These are phyloP conservation scores for Zoanthus sansibaricus DNA, from an alignment of 92 coral and sea anemone species.

Conservation along the genomic window DNA sequence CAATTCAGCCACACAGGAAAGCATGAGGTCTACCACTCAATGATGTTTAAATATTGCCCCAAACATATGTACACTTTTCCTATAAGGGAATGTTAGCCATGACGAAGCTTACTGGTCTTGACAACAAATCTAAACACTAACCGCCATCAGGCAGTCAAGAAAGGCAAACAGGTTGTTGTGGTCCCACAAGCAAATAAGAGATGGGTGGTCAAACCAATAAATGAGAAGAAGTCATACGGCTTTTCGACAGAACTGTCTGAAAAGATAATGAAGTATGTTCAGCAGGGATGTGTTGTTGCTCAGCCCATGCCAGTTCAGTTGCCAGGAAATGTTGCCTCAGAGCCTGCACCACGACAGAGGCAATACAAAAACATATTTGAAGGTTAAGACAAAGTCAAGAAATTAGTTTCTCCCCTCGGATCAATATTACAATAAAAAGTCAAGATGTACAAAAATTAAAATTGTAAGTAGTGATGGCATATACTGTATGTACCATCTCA, in stretches of 20 bases:
- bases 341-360: background rate
- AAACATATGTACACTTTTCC: background rate
- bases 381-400: too few relatives aligned
- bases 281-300: too few relatives aligned
- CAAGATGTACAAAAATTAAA: too few relatives aligned
- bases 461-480: background rate
- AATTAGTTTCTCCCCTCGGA: too few relatives aligned
- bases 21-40: background rate
- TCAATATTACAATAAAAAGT: too few relatives aligned
- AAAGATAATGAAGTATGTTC: slow-evolving; percentile 22
- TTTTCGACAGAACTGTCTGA: slow-evolving; percentile 17
- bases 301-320: too few relatives aligned
- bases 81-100: slow-evolving; percentile 4
- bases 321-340: too few relatives aligned
- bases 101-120: background rate
- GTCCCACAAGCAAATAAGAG: background rate
- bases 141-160: background rate
- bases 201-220: slow-evolving; percentile 1
- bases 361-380: too few relatives aligned
- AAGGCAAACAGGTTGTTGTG: background rate
- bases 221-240: background rate
- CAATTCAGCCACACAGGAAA: too few relatives aligned
- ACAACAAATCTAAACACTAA: slow-evolving; percentile 5
- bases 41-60: background rate
- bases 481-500: background rate